Evolutionary conservation across 2,797 vertebrate species (phyloP).

Genomic region (Otolemur crassicaudatus): DNA sequence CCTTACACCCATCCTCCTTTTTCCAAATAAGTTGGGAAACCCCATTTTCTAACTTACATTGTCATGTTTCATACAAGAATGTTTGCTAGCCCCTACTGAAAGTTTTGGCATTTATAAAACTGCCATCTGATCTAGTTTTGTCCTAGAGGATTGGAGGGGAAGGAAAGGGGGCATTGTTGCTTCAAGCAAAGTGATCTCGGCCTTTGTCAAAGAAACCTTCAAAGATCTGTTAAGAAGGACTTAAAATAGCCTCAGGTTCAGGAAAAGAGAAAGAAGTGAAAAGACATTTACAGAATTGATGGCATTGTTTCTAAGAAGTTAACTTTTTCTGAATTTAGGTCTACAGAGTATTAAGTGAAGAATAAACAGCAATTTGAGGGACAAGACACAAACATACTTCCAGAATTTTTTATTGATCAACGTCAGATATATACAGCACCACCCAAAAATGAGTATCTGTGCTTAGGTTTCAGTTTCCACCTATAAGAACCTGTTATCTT

Average conservation of each 20-base stretch:
- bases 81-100: background rate
- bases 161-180: background rate
- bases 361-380: background rate
- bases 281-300: background rate
- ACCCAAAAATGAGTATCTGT: too few species aligned
- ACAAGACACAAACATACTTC: background rate
- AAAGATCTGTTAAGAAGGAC: background rate
- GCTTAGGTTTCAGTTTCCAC: too few species aligned
- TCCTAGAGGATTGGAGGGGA: background rate
- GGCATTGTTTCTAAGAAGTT: background rate
- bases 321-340: background rate
- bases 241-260: background rate
- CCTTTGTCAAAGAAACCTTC: background rate
- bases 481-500: too few species aligned
- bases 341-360: background rate
- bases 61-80: background rate
- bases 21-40: too few species aligned
- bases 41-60: background rate
- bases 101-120: background rate
- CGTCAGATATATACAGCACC: too few species aligned
- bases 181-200: background rate
- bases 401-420: too few species aligned
- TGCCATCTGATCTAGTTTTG: background rate
- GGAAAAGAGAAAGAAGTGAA: background rate
- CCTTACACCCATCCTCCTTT: background rate